Evolutionary conservation across 2,797 vertebrate genomes (phyloP).

Genomic region (Gila robusta): DNA sequence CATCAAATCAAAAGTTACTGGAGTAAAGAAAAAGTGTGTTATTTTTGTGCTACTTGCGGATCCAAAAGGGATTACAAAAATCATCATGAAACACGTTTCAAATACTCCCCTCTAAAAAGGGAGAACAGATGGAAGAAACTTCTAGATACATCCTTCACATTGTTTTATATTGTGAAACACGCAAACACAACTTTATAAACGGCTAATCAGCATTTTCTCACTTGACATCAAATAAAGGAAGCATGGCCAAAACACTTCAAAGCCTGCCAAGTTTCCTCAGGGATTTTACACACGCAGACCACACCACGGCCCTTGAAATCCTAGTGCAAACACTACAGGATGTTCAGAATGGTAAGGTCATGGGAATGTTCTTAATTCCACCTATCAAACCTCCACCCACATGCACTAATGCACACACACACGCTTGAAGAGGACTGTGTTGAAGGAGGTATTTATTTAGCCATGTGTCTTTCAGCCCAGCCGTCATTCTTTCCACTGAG

Average conservation of each 20-base stretch:
- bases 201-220: conserved; percentile 41
- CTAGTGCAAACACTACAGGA: conserved; percentile 46
- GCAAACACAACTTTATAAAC: conserved; percentile 42
- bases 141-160: background rate
- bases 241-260: conserved; percentile 38
- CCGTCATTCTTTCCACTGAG: conserved; percentile 80
- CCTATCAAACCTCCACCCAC: conserved; percentile 31
- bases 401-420: conserved; percentile 19
- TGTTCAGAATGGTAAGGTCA: conserved; percentile 51
- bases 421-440: conserved; percentile 63
- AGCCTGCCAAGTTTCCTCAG: conserved; percentile 52
- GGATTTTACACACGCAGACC: conserved; percentile 50
- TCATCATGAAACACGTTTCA: background rate
- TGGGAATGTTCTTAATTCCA: conserved; percentile 52
- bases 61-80: background rate
- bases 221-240: conserved; percentile 36
- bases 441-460: conserved; percentile 71
- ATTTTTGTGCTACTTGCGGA: background rate
- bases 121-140: conserved; percentile 3
- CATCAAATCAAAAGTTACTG: background rate
- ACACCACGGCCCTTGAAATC: conserved; percentile 57
- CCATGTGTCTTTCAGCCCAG: conserved; percentile 74
- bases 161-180: background rate
- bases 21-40: background rate
- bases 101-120: background rate